Percentiles rank a stretch among this genome's conserved stretches.
phyloP scores from a whole-genome alignment of 2,797 vertebrate species.

The Nothura maculosa region DNA sequence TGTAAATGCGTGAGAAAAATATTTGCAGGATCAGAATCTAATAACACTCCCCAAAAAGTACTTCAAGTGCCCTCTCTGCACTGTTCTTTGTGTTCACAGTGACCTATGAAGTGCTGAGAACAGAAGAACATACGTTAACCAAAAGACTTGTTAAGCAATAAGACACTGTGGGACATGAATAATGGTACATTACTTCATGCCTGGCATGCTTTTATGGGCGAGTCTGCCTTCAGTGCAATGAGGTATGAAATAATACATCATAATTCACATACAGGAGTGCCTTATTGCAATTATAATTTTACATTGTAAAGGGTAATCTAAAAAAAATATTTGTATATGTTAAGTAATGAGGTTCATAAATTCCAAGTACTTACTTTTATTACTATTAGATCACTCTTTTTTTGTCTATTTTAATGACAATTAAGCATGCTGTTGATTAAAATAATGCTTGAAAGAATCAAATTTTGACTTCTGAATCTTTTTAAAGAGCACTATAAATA shows the following conservation, averaged over 20 bases:
- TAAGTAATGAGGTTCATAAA: conserved; percentile 2
- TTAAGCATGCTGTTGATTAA: not conserved
- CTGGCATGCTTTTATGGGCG: not conserved
- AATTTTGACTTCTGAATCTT: not conserved
- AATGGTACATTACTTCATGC: conserved; percentile 4
- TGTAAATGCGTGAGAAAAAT: not conserved
- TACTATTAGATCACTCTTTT: not conserved
- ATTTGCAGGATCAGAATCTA: not conserved
- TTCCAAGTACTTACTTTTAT: not conserved
- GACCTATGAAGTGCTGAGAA: not conserved
- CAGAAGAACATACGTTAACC: not conserved
- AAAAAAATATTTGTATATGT: not conserved
- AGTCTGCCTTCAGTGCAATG: not conserved
- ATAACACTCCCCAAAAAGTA: not conserved
- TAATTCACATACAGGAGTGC: not conserved
- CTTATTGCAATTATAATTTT: conserved; percentile 1
- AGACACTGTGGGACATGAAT: not conserved
- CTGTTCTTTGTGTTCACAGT: not conserved
- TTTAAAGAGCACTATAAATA: not conserved
- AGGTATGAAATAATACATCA: conserved; percentile 23
- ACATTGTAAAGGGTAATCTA: not conserved
- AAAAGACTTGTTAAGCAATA: not conserved
- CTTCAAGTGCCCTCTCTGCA: not conserved
- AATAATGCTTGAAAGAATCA: not conserved
- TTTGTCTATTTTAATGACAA: not conserved